A percentile compares a stretch with the other conserved stretches of the same genome.
These are phyloP conservation scores for Cremastobaeus sp. DNA, from an alignment of 2,888 invertebrate species.

Conservation along the genomic window DNA sequence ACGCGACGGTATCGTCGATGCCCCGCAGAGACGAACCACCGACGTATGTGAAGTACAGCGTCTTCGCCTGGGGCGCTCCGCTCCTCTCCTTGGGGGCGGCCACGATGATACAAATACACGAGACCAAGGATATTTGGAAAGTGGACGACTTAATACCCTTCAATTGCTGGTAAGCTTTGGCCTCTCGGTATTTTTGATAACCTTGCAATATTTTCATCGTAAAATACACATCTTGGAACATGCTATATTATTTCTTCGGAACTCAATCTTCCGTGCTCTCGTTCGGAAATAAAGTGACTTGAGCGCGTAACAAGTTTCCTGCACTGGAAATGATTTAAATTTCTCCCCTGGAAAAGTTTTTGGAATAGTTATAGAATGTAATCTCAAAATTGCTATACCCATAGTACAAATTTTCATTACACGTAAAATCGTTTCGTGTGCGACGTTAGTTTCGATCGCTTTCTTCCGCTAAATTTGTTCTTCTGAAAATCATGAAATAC, in stretches of 20 bases:
- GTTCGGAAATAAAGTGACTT: no score
- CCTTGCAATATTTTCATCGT: background rate
- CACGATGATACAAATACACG: slow-evolving; percentile 79
- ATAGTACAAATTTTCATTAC: no score
- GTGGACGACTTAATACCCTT: slow-evolving; percentile 78
- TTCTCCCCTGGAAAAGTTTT: no score
- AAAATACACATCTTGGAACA: no score
- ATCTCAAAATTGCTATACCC: no score
- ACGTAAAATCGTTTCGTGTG: background rate
- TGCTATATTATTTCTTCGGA: no score
- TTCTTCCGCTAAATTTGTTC: background rate
- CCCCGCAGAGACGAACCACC: slow-evolving; percentile 75
- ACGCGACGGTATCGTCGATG: slow-evolving; percentile 77
- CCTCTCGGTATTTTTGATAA: background rate
- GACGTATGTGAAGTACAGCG: slow-evolving; percentile 80
- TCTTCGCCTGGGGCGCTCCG: slow-evolving; percentile 84
- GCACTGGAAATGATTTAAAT: no score
- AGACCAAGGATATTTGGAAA: slow-evolving; percentile 79
- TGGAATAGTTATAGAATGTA: no score
- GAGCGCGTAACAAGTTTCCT: no score
- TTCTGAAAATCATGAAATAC: slow-evolving; percentile 4
- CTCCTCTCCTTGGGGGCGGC: slow-evolving; percentile 80
- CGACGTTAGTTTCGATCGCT: background rate
- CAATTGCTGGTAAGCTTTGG: slow-evolving; percentile 80
- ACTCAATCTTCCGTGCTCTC: no score